phyloP scores from a whole-genome alignment of 2,797 vertebrate species.

The Ptychadena robeensis region DNA sequence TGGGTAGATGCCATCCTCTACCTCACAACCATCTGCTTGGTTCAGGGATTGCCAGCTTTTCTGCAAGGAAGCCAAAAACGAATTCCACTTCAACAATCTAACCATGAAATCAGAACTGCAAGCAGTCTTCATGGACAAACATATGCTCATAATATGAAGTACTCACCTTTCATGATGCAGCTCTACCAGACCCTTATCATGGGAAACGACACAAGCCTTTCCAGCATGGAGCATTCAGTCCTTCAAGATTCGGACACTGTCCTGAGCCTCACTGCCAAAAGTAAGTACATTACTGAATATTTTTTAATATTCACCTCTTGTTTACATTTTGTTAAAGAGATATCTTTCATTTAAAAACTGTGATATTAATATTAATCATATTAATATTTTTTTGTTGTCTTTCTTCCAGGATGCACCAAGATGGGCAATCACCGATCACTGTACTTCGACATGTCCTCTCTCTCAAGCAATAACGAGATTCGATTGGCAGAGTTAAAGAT shows the following conservation, averaged over 20 bases:
- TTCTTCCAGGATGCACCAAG: slow-evolving; percentile 8
- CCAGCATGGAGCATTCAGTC: slow-evolving; percentile 61
- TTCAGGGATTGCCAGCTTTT: slow-evolving; percentile 25
- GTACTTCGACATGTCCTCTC: slow-evolving; percentile 85
- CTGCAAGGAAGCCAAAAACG: slow-evolving; percentile 13
- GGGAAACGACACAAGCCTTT: slow-evolving; percentile 48
- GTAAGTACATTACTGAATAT: slow-evolving; percentile 69
- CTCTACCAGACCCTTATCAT: slow-evolving; percentile 77
- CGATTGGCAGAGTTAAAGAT: slow-evolving; percentile 81
- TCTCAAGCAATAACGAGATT: slow-evolving; percentile 78
- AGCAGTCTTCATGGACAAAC: not conserved
- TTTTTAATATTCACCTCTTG: no score
- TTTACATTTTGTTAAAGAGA: no score
- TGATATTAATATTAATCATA: not conserved
- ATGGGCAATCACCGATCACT: slow-evolving; percentile 71
- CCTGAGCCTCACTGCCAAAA: slow-evolving; percentile 78
- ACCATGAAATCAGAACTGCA: not conserved
- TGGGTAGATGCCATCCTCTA: not conserved
- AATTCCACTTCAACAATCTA: slow-evolving; percentile 1
- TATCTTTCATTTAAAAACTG: no score
- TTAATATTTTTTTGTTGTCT: not conserved
- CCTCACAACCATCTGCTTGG: not conserved
- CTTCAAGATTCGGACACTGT: slow-evolving; percentile 74
- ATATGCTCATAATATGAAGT: slow-evolving; percentile 62
- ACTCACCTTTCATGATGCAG: slow-evolving; percentile 85